Evolutionary conservation across 1,140 invertebrate species (phyloP).

Genomic region (Cotesia typhae): DNA sequence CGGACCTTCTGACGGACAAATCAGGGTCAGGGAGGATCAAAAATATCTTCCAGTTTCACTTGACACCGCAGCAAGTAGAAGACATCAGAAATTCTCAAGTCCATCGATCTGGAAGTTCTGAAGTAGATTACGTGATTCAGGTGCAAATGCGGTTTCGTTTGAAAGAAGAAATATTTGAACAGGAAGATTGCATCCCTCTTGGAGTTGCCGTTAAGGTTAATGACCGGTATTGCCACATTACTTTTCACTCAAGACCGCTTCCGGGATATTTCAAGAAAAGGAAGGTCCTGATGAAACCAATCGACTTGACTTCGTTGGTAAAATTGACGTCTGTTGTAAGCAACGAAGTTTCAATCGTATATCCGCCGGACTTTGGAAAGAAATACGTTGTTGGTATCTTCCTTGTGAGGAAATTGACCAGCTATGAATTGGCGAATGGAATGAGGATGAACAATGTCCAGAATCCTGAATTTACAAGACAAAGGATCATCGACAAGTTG

Average conservation of each 20-base stretch:
- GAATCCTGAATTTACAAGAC: conserved; percentile 88
- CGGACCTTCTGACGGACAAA: conserved; percentile 82
- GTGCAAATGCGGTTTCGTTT: conserved; percentile 91
- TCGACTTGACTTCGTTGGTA: conserved; percentile 92
- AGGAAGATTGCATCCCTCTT: conserved; percentile 96
- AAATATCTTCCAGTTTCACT: conserved; percentile 85
- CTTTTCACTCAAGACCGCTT: conserved; percentile 93
- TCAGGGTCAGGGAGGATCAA: conserved; percentile 79
- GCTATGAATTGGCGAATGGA: conserved; percentile 80
- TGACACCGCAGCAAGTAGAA: conserved; percentile 93
- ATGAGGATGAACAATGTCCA: conserved; percentile 87
- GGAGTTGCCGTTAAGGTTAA: conserved; percentile 94
- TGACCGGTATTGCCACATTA: conserved; percentile 88
- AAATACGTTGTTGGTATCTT: conserved; percentile 87
- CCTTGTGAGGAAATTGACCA: conserved; percentile 87
- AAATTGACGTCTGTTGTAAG: conserved; percentile 88
- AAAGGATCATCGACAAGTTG: conserved; percentile 92
- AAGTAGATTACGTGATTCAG: conserved; percentile 82
- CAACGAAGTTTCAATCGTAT: conserved; percentile 85
- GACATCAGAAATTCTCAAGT: conserved; percentile 85
- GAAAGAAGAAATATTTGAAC: conserved; percentile 88
- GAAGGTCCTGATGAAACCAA: conserved; percentile 87
- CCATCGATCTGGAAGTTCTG: conserved; percentile 70
- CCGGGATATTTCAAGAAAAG: conserved; percentile 88
- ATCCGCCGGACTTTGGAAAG: conserved; percentile 87